Percentiles rank a stretch among this genome's conserved stretches.
These are phyloP conservation scores for Meghimatium bilineatum DNA, from an alignment of 2,888 invertebrate species.

Conservation along the genomic window DNA sequence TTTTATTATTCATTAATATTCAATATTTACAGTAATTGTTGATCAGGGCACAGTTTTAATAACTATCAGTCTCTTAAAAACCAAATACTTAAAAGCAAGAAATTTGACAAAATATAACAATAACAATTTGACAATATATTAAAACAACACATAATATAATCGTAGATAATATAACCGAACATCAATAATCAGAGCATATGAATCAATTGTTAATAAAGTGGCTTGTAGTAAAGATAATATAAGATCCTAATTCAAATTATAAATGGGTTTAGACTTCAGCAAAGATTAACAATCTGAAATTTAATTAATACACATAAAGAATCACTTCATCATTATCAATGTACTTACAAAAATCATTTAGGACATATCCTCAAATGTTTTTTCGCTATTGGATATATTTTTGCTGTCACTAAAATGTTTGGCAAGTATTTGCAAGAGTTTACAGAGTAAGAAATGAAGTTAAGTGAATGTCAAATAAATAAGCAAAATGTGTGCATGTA, in stretches of 20 bases:
- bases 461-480: slow-evolving; percentile 1
- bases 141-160: not conserved
- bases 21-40: too few species aligned
- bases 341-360: not conserved
- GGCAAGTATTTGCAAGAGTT: not conserved
- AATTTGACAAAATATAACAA: too few species aligned
- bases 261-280: too few species aligned
- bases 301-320: not conserved
- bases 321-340: not conserved
- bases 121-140: not conserved
- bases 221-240: too few species aligned
- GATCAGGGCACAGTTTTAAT: too few species aligned
- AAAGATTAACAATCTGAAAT: not conserved
- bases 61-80: too few species aligned
- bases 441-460: not conserved
- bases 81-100: too few species aligned
- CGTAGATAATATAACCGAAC: not conserved
- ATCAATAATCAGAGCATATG: not conserved
- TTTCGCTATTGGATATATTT: not conserved
- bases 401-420: not conserved
- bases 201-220: too few species aligned
- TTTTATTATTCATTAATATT: too few species aligned
- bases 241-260: too few species aligned
- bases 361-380: not conserved
- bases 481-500: not conserved